A percentile compares a stretch with the other conserved stretches of the same genome.
phyloP scores from a whole-genome alignment of 1,140 invertebrate genomes.

The Papilio aristodemus region DNA sequence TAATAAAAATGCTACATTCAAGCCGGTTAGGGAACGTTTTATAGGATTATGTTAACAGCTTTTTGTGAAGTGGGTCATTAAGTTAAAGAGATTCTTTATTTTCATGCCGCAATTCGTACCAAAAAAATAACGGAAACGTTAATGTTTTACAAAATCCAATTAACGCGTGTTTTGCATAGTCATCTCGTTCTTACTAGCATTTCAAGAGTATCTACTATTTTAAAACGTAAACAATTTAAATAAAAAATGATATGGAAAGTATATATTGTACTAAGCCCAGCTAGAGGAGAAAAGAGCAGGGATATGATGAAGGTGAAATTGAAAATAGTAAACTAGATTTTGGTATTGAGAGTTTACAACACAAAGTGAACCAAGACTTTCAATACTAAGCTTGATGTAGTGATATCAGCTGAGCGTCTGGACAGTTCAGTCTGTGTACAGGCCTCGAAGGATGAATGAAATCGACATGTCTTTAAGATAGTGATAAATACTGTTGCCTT shows the following conservation, averaged over 20 bases:
- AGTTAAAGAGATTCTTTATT: neutral
- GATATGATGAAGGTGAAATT: too few species aligned
- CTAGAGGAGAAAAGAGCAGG: too few species aligned
- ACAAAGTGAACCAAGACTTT: neutral
- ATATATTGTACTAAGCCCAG: too few species aligned
- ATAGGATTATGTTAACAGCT: conserved; percentile 8
- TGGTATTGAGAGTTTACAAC: neutral
- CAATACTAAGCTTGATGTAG: neutral
- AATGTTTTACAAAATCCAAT: too few species aligned
- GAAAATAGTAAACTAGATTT: neutral
- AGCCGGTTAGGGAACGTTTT: neutral
- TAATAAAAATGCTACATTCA: neutral
- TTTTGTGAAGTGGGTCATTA: neutral
- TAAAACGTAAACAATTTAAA: neutral
- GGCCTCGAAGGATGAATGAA: neutral
- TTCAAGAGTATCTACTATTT: too few species aligned
- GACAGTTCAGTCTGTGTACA: neutral
- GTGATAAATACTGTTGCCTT: neutral
- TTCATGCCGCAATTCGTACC: neutral
- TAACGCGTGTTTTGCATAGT: too few species aligned
- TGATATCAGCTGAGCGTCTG: neutral
- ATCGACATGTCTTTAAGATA: neutral
- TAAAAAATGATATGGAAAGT: too few species aligned
- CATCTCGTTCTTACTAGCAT: too few species aligned
- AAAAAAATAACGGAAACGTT: neutral